Base-by-base conservation (phyloP, 2,797 vertebrate species). In the Triplophysa yarkandensis region DNA sequence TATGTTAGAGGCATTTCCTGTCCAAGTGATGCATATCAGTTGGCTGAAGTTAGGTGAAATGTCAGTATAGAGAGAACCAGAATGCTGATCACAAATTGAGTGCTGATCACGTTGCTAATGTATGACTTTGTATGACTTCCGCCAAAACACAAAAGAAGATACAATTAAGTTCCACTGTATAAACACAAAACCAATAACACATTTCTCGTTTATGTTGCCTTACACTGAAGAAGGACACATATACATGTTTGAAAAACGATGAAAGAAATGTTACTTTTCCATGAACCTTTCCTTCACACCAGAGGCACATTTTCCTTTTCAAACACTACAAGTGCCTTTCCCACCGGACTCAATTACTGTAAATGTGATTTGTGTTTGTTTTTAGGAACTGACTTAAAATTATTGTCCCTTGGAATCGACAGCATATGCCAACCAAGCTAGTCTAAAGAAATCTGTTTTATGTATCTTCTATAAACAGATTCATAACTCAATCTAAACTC, bases 1-100 rank as follows among this genome's bases (percentile, higher is more conserved):
- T 88, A 89, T 83, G 87, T 80, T 83, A 81, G 76, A 89, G 86
- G 89, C 89, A 90, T 90, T 92, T 93, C 90, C 89, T 91, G 87
- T 61, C 79, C 55, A 57, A 84, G 44, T 83, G 89, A 91, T 91
- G 84, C 72, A 80, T 88, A 89, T 91, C 88, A 44, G 48, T 75
- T 46, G 55, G 71, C 48, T 73, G 21, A 48, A 34, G 43, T 77
- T 60, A 61, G 69, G 58, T 65, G 39, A 57, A 54, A 54, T 44
- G 28, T 68, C 13, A 30, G 55, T n/a, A n/a, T n/a, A 28, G 25
- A 68, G 25, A 25, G 28, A 41, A 21, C n/a, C n/a, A n/a, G n/a
- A n/a, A n/a, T n/a, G n/a, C n/a, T n/a, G n/a, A n/a, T n/a, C n/a
- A n/a, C n/a, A n/a, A n/a, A n/a, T n/a, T n/a, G n/a, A n/a, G n/a